Evolutionary conservation across 2,113 vertebrate genomes (phyloP), one percentile per base, ranked within the genome.

Genomic region (Heloderma charlesbogerti): DNA sequence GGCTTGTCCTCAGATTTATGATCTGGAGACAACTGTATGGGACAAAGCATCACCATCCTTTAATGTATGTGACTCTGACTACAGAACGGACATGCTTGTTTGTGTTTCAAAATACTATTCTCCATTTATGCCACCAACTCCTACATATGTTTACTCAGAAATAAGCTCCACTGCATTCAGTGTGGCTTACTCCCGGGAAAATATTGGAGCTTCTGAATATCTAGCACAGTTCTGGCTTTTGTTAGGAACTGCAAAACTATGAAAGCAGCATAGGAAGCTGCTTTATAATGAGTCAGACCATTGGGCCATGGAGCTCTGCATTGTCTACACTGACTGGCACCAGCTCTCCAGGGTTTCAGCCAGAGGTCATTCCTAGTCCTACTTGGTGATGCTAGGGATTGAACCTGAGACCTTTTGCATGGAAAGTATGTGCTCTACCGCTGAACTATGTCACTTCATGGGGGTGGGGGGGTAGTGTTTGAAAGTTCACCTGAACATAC

Each of bases 381-480:
- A 3, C 25, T 25, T 75, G 31, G 29, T 7, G 34, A 57, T 87
- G 54, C 7, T 37, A 63, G 6, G n/a, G 29, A 48, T 12, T 85
- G 6, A 60, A 82, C 2, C 34, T 22, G 34, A 2, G 43, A 43
- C 22, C n/a, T 25, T 74, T 87, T 74, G n/a, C 48, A 87, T 40
- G 13, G 6, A 77, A 48, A 69, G 63, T 25, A 87, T 87, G 27
- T 60, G 86, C 25, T 72, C 1, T 29, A 27, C 5, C 25, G 27
- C n/a, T 60, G 20, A 74, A 9, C 12, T 25, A 8, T 18, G 27
- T 5, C 20, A 43, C 48, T 54, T 37, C 18, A 75, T n/a, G 9
- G 48, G 40, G 22, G 12, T 87, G 91, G 51, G 93, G 78, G 87
- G 27, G n/a, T 88, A 60, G 60, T 74, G 69, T 92, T 91, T 90